Base-by-base conservation (phyloP, 2,888 invertebrate species). In the Tortricodes alternella region DNA sequence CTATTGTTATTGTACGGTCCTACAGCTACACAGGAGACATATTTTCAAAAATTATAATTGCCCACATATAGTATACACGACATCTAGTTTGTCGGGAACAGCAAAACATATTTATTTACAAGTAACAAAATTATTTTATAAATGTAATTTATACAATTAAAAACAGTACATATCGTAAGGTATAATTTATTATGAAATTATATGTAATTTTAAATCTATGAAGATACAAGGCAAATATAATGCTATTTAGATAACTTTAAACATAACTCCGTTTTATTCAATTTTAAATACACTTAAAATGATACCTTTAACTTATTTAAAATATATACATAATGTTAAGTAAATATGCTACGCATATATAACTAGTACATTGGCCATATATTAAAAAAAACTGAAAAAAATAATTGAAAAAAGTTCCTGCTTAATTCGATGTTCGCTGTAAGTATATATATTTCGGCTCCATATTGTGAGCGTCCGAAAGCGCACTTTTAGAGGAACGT, bases 21-120 rank as follows among this genome's bases (percentile, higher is more conserved):
- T 69, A 65, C 62, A 66, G 66, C 62, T 63, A 74, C 74, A 73
- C 75, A 89, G 90, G 90, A 90, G 90, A 90, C 90, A 90, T 90
- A 90, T 89, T 89, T 89, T 89, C 76, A 68, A 67, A 73, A 80
- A 81, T 75, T 73, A 78, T 80, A 73, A 88, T 89, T 89, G 90
- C 90, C 89, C 90, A 89, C 89, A 87, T 82, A 78, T 72, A 24
- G 67, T 67, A 70, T 66, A 58, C 60, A 67, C 55, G 23, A 56
- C 18, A 19, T 50, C 38, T 41, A 38, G 16, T 61, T 61, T 64
- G 61, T 64, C 65, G 66, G 46, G 62, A 62, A 67, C 62, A 49
- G 61, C 65, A 65, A 62, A 66, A 60, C 62, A 43, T n/a, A n/a
- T 63, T 62, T 70, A 69, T 67, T 62, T 63, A 70, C 62, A 64